Evolutionary conservation across 2,888 invertebrate genomes (phyloP).

Genomic region (Callosobruchus maculatus): DNA sequence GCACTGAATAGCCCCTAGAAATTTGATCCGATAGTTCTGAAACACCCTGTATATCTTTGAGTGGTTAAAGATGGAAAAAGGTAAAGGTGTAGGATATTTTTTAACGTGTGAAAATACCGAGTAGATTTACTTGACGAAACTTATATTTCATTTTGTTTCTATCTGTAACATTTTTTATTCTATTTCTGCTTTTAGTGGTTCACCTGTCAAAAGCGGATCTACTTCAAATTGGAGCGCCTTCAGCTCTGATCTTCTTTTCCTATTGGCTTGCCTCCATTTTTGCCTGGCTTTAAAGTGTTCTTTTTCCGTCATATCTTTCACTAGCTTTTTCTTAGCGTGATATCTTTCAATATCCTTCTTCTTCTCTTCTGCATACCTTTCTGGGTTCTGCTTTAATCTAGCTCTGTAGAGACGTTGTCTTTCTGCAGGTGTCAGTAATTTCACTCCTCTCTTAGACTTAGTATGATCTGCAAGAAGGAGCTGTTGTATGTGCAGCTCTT

Average conservation of each 20-base stretch:
- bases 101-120: no score
- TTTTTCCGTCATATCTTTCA: background rate
- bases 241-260: background rate
- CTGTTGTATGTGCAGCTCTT: no score
- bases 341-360: background rate
- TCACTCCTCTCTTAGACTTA: no score
- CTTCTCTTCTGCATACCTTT: background rate
- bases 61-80: no score
- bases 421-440: no score
- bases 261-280: background rate
- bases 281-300: background rate
- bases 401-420: background rate
- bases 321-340: background rate
- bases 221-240: background rate
- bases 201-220: background rate
- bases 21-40: no score
- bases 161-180: background rate
- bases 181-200: background rate
- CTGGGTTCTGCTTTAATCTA: background rate
- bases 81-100: no score
- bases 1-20: no score
- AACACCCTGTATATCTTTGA: no score
- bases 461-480: no score
- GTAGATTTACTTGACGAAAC: no score
- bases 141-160: background rate